Evolutionary conservation across 2,113 vertebrate species (phyloP).

Genomic region (Pheucticus melanocephalus): DNA sequence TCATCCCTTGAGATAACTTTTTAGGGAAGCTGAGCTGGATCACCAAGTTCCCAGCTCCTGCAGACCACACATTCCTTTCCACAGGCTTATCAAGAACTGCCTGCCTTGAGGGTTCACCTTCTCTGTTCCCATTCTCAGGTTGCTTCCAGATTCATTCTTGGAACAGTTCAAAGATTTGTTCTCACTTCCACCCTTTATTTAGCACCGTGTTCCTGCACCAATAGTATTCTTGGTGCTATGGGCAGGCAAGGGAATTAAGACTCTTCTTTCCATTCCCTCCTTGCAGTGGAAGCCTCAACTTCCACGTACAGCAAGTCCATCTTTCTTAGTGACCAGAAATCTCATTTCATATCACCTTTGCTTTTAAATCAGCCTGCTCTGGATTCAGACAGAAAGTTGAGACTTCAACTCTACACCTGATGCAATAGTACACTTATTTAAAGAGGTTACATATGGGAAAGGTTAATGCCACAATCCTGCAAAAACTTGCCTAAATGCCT

Average conservation of each 20-base stretch:
- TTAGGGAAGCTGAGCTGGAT: neutral
- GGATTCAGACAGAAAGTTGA: neutral
- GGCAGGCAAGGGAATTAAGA: neutral
- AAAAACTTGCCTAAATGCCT: slow-evolving; percentile 1
- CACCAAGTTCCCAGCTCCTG: neutral
- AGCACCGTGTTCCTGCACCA: neutral
- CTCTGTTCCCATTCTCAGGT: neutral
- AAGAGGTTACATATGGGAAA: neutral
- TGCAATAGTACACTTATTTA: neutral
- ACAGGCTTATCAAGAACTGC: neutral
- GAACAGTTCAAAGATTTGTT: neutral
- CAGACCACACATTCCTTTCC: neutral
- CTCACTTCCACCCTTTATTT: neutral
- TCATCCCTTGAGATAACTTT: neutral
- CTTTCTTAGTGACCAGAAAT: neutral
- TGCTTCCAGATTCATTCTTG: neutral
- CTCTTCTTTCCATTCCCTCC: neutral
- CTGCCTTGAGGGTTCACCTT: neutral
- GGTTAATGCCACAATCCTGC: neutral
- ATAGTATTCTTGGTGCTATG: neutral
- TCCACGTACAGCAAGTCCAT: neutral
- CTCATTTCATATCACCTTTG: neutral
- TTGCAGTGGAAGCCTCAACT: neutral
- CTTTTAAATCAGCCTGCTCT: neutral
- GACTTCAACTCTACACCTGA: neutral